Evolutionary conservation across 2,797 vertebrate species (phyloP).

Genomic region (Tragopan temminckii): DNA sequence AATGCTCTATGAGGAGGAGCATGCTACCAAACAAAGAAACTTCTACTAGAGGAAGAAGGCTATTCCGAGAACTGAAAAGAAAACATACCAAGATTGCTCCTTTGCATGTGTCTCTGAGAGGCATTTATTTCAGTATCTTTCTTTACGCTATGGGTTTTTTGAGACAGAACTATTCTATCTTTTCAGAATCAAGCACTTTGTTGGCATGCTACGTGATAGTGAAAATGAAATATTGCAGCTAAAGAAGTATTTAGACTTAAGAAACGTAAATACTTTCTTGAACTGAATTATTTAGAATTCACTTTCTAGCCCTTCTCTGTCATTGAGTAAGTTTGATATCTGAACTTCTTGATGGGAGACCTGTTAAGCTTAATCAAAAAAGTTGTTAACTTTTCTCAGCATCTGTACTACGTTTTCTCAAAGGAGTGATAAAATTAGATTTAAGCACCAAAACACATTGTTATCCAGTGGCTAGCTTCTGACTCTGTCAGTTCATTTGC

Average conservation of each 20-base stretch:
- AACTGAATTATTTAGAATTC: background rate
- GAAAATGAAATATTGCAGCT: background rate
- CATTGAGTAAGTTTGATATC: background rate
- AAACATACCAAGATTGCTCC: background rate
- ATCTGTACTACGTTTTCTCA: background rate
- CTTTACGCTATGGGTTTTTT: background rate
- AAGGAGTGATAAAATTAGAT: background rate
- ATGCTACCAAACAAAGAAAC: background rate
- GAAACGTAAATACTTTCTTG: background rate
- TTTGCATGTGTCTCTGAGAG: background rate
- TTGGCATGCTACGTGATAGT: background rate
- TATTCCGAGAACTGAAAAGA: background rate
- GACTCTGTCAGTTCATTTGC: background rate
- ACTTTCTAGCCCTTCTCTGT: background rate
- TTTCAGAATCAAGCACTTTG: background rate
- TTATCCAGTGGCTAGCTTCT: background rate
- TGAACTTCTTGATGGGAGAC: background rate
- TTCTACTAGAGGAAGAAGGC: background rate
- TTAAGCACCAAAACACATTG: background rate
- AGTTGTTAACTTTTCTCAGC: background rate
- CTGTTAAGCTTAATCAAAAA: background rate
- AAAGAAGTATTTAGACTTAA: background rate
- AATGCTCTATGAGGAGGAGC: background rate
- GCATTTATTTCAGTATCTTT: background rate
- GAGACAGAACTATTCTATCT: background rate